These are phyloP conservation scores for Parazoanthus swiftii DNA, from an alignment of 92 coral and sea anemone genomes.

Conservation along the genomic window DNA sequence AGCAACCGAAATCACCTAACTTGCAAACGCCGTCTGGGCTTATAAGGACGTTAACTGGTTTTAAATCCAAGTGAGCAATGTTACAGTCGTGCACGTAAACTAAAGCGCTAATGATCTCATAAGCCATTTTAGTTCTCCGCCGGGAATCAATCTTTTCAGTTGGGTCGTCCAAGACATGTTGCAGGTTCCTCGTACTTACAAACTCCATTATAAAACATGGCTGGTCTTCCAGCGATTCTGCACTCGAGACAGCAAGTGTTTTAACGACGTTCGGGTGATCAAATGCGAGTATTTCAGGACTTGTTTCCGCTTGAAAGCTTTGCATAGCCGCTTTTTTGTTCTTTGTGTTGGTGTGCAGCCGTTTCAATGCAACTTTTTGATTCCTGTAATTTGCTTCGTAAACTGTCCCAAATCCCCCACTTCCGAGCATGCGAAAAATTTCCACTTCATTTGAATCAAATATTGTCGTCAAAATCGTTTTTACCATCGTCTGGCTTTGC, in stretches of 20 bases:
- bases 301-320: conserved; percentile 86
- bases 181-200: conserved; percentile 80
- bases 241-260: conserved; percentile 67
- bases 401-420: conserved; percentile 96
- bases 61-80: conserved; percentile 90
- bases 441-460: conserved; percentile 71
- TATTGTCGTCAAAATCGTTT: conserved; percentile 54
- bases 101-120: conserved; percentile 75
- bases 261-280: conserved; percentile 87
- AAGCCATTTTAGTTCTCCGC: conserved; percentile 69
- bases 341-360: conserved; percentile 90
- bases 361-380: conserved; percentile 80
- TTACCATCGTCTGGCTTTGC: conserved; percentile 28
- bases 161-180: conserved; percentile 81
- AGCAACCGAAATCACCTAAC: conserved; percentile 93
- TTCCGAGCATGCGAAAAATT: conserved; percentile 66
- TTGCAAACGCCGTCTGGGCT: conserved; percentile 76
- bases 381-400: conserved; percentile 81
- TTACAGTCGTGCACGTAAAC: conserved; percentile 74
- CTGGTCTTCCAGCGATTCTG: conserved; percentile 73
- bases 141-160: conserved; percentile 70
- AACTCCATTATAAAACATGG: conserved; percentile 95
- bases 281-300: conserved; percentile 75
- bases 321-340: conserved; percentile 98
- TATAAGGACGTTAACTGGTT: conserved; percentile 85